Base-by-base conservation (phyloP, 2,113 vertebrate genomes). In the Ciconia stormi region DNA sequence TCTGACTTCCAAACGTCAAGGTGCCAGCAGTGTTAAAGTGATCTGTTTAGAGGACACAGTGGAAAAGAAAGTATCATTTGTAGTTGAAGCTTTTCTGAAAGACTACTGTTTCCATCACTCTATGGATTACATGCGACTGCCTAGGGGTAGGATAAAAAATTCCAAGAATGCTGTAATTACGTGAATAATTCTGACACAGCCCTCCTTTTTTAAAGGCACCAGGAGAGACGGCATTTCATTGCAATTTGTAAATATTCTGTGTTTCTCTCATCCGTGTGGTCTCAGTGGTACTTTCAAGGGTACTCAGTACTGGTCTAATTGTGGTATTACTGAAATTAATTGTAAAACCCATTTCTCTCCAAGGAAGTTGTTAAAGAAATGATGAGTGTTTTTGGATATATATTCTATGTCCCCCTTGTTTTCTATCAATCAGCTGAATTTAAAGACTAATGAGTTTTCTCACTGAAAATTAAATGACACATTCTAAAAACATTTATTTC, bases 91-190 rank as follows among this genome's bases (percentile, higher is more conserved):
- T 87, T 0, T 93, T 89, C 32, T 74, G 19, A 76, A 71, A 82
- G 42, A 69, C 29, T 66, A 9, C 27, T 58, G 22, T 65, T 89
- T 19, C 1, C 4, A 81, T 84, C 26, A 4, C 21, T 47, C 86
- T 16, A 0, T 14, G 14, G 44, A 55, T 84, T 67, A 36, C 7
- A 2, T 65, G 40, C 0, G 0, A 50, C 55, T 7, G 3, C 34
- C 36, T 85, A 34, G 15, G 44, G 26, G 6, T 40, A 80, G 50
- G 13, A 58, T 58, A 17, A 78, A 84, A 67, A 90, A 78, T 73
- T 23, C 27, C 1, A 1, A 81, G 67, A 78, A 89, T 44, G 22
- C 21, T 71, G 36, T 78, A 66, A 63, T 74, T 62, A 40, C 6
- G 13, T 65, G 52, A 89, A 40, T 67, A 62, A 91, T 73, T 92